Conservation (phyloP, 1,140 invertebrate species). For the Drosophila ogumai region DNA sequence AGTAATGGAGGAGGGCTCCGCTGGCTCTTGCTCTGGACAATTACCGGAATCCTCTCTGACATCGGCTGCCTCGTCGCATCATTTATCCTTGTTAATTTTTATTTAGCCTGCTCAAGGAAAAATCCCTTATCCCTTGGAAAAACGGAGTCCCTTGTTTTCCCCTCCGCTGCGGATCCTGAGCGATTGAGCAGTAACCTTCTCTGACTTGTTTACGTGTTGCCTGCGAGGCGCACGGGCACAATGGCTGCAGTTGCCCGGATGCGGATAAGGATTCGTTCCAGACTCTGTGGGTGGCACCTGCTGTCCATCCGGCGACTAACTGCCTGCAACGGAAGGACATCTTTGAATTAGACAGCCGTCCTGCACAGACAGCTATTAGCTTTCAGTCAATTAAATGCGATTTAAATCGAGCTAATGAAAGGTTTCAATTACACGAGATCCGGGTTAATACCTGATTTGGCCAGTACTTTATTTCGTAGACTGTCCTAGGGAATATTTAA, state of each 20-base stretch:
- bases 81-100: constrained; percentile 81
- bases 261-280: constrained; percentile 13
- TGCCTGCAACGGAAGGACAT: constrained; percentile 30
- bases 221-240: constrained; percentile 18
- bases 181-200: constrained; percentile 71
- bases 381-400: constrained; percentile 22
- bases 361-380: constrained; percentile 18
- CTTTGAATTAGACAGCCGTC: constrained; percentile 20
- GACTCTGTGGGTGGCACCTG: constrained; percentile 26
- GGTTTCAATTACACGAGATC: not conserved
- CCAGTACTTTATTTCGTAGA: not conserved
- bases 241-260: constrained; percentile 18
- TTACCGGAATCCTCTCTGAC: constrained; percentile 47
- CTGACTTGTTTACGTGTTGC: constrained; percentile 76
- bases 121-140: constrained; percentile 22
- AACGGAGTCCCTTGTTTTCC: not conserved
- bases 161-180: constrained; percentile 41
- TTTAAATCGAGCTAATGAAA: constrained; percentile 23
- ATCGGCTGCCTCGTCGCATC: constrained; percentile 58
- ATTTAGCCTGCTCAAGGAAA: constrained; percentile 57
- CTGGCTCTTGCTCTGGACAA: constrained; percentile 42
- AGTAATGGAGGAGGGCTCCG: constrained; percentile 12
- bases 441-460: not conserved
- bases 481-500: no score
- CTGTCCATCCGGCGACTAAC: constrained; percentile 20